Percentiles rank a stretch among this genome's conserved stretches.
These are phyloP conservation scores for Eilema griseolum DNA, from an alignment of 2,888 invertebrate species.

Conservation along the genomic window DNA sequence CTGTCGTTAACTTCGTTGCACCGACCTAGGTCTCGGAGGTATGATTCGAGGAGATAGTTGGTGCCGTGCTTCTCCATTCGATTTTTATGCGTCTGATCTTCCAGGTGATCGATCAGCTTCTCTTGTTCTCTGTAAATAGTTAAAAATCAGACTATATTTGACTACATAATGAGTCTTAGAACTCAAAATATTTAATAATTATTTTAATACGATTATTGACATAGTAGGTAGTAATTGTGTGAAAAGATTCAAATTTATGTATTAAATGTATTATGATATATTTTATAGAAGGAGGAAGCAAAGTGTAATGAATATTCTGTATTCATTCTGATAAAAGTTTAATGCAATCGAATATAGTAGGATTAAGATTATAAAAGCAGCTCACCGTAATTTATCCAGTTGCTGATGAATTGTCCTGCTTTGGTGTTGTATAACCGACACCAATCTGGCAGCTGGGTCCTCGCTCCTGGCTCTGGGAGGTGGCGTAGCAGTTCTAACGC, in stretches of 20 bases:
- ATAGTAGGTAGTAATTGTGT: too few species aligned
- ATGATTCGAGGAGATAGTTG: slow-evolving; percentile 93
- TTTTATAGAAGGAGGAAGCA: too few species aligned
- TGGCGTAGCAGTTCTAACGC: slow-evolving; percentile 69
- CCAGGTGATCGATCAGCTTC: slow-evolving; percentile 92
- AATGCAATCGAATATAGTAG: neutral
- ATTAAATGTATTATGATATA: too few species aligned
- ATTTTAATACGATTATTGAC: too few species aligned
- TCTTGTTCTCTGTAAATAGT: slow-evolving; percentile 89
- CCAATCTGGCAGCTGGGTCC: slow-evolving; percentile 78
- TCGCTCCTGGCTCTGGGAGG: slow-evolving; percentile 72
- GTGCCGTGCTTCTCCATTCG: slow-evolving; percentile 92
- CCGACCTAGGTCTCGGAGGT: slow-evolving; percentile 85
- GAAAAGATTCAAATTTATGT: too few species aligned
- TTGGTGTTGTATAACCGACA: slow-evolving; percentile 82
- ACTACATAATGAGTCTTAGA: too few species aligned
- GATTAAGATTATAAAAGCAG: neutral
- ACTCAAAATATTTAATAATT: too few species aligned
- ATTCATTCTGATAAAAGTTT: neutral
- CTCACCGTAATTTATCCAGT: slow-evolving; percentile 79
- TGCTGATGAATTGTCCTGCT: slow-evolving; percentile 83
- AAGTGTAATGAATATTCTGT: too few species aligned
- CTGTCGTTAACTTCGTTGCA: slow-evolving; percentile 82
- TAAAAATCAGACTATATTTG: neutral
- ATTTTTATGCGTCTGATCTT: slow-evolving; percentile 91